Percentiles rank a stretch among this genome's conserved stretches.
Evolutionary conservation across 30 jellyfish, hydroid and myxozoan species (phyloP).

Genomic region (Aurelia coerulea): DNA sequence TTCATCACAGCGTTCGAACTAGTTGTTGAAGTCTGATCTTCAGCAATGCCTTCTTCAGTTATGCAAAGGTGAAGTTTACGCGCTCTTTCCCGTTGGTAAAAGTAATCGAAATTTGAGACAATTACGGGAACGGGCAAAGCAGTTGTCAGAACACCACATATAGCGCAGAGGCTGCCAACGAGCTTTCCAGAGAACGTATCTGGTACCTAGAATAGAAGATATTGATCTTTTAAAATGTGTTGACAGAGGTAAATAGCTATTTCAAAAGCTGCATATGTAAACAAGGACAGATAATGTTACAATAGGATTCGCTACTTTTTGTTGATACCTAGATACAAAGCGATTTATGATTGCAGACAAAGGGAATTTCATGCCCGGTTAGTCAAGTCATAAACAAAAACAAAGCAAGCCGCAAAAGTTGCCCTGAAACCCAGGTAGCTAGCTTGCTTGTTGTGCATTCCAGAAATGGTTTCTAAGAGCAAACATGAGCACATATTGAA

Average conservation of each 20-base stretch:
- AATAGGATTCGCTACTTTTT: too few species aligned
- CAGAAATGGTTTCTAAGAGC: too few species aligned
- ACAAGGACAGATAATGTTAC: too few species aligned
- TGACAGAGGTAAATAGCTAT: background rate
- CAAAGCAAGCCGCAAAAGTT: too few species aligned
- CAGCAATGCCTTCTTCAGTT: constrained; percentile 10
- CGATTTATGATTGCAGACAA: too few species aligned
- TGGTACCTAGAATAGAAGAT: constrained; percentile 77
- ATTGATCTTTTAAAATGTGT: background rate
- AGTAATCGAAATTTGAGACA: constrained; percentile 95
- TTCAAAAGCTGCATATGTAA: background rate
- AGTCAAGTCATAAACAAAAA: too few species aligned
- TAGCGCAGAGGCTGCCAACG: constrained; percentile 93
- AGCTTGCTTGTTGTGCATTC: too few species aligned
- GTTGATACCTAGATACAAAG: too few species aligned
- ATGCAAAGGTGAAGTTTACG: constrained; percentile 71
- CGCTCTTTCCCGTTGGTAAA: constrained; percentile 89
- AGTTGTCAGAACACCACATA: constrained; percentile 90
- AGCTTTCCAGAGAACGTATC: constrained; percentile 88
- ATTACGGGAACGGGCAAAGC: constrained; percentile 98
- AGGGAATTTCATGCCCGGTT: too few species aligned
- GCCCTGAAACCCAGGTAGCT: too few species aligned
- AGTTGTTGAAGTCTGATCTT: background rate
- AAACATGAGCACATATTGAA: too few species aligned
- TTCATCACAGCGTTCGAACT: background rate